Base-by-base conservation (phyloP, 2,888 invertebrate genomes). In the Priapulus caudatus region DNA sequence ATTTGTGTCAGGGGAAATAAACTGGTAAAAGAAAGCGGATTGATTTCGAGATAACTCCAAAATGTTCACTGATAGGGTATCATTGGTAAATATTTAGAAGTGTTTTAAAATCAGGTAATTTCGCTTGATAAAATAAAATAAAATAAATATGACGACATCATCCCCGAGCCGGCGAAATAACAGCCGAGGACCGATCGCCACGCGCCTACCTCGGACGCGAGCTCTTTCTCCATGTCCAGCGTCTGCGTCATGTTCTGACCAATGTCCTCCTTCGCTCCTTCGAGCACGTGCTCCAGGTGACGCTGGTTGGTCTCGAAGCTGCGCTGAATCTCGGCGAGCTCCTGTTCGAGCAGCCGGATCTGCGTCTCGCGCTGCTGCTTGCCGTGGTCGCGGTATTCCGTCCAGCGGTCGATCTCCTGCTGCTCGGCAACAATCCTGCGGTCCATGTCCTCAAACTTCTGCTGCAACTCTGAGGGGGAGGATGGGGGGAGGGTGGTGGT, bases 151-250 rank as follows among this genome's bases (percentile, higher is more conserved):
- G n/a, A n/a, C n/a, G n/a, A n/a, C n/a, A n/a, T n/a, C n/a, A n/a
- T n/a, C n/a, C n/a, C n/a, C n/a, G n/a, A n/a, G n/a, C n/a, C n/a
- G n/a, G n/a, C n/a, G n/a, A n/a, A n/a, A n/a, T n/a, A n/a, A n/a
- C n/a, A n/a, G n/a, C n/a, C n/a, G n/a, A n/a, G n/a, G n/a, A n/a
- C n/a, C n/a, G n/a, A n/a, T n/a, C n/a, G n/a, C n/a, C n/a, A n/a
- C 16, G 5, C 20, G 3, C 33, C 43, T 47, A 68, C 68, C 62
- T 68, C 65, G 18, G 67, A 62, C n/a, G 68, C 68, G 45, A 61
- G 52, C 53, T 65, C 63, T 54, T 68, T 68, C 56, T 67, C 66
- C 50, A 64, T 61, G 50, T 67, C 64, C 20, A 68, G 55, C 16
- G 64, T 62, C 2, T 63, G 60, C 3, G 64, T 64, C 20, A 67